Evolutionary conservation across 2,888 invertebrate genomes (phyloP).

Genomic region (Maniola hyperantus): DNA sequence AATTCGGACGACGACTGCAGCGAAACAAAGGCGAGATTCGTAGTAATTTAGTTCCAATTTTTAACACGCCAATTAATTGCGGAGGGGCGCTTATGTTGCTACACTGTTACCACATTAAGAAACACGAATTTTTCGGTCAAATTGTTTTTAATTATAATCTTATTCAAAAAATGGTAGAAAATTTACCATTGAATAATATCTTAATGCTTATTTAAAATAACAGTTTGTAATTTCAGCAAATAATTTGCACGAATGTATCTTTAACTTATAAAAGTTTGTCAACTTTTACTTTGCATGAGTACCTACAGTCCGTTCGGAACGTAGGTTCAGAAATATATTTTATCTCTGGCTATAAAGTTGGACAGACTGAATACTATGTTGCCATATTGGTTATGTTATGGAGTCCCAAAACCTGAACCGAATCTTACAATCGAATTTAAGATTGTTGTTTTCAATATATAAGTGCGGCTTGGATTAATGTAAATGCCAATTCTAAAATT

Average conservation of each 20-base stretch:
- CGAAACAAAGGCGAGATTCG: slow-evolving; percentile 56
- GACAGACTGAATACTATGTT: too few species aligned
- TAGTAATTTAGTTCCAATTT: slow-evolving; percentile 64
- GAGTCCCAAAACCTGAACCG: too few species aligned
- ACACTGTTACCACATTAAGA: slow-evolving; percentile 32
- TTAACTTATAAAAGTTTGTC: neutral
- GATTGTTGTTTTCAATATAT: too few species aligned
- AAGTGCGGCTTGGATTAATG: too few species aligned
- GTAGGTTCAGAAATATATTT: too few species aligned
- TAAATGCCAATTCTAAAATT: too few species aligned
- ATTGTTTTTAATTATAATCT: neutral
- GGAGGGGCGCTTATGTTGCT: slow-evolving; percentile 52
- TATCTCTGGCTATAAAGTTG: too few species aligned
- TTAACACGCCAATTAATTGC: slow-evolving; percentile 48
- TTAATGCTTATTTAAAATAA: neutral
- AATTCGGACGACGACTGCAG: slow-evolving; percentile 74
- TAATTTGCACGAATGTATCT: too few species aligned
- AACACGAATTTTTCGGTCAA: slow-evolving; percentile 8
- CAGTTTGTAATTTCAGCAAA: neutral
- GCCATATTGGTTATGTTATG: too few species aligned
- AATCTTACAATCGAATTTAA: too few species aligned
- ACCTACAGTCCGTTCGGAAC: too few species aligned
- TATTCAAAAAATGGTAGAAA: neutral
- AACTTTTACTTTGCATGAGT: neutral
- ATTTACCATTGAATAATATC: neutral